These are phyloP conservation scores for Pegoplata infirma DNA, from an alignment of 2,888 invertebrate genomes.

Conservation along the genomic window DNA sequence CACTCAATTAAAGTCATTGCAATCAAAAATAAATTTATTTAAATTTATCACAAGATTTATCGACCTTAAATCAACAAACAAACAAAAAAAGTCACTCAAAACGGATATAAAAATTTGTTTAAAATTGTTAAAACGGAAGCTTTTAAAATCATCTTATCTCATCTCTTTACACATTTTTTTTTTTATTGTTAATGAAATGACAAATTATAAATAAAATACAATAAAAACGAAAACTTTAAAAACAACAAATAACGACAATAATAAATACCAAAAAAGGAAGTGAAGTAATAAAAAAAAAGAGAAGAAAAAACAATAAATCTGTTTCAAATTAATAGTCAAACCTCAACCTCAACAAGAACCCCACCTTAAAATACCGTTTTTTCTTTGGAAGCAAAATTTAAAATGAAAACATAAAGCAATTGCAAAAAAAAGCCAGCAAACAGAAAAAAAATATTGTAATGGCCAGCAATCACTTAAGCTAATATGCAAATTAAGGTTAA, in stretches of 20 bases:
- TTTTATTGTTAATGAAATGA: not conserved
- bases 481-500: slow-evolving; percentile 64
- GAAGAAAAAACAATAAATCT: slow-evolving; percentile 52
- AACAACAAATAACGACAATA: not conserved
- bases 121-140: not conserved
- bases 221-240: slow-evolving; percentile 10
- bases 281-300: slow-evolving; percentile 8
- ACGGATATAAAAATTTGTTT: not conserved
- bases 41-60: too few relatives aligned
- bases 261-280: slow-evolving; percentile 34
- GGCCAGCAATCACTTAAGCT: slow-evolving; percentile 61
- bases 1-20: too few relatives aligned
- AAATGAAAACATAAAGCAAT: slow-evolving; percentile 2
- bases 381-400: not conserved
- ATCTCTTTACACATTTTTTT: not conserved
- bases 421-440: not conserved
- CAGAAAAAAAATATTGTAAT: slow-evolving; percentile 48
- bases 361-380: slow-evolving; percentile 20
- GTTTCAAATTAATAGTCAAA: slow-evolving; percentile 52
- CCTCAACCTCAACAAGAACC: slow-evolving; percentile 38
- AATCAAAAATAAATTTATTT: too few relatives aligned
- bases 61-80: too few relatives aligned
- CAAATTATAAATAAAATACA: too few relatives aligned
- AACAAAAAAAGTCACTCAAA: not conserved
- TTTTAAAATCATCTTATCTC: slow-evolving; percentile 18